Evolutionary conservation across 30 jellyfish, hydroid and myxozoan genomes (phyloP).

Genomic region (Aurelia coerulea): DNA sequence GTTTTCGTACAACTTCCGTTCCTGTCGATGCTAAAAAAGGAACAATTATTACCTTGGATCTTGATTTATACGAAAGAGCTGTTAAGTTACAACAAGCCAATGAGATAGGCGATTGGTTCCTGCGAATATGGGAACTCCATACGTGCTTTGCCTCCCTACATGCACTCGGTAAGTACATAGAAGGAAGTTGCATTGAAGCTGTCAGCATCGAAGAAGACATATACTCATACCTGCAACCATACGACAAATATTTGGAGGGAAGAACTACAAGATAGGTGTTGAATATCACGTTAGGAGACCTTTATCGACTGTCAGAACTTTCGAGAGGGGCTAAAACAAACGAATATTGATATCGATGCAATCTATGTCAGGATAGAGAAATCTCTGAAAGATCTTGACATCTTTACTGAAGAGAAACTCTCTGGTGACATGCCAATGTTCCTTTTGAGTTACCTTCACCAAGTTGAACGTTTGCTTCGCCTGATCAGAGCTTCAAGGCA

Average conservation of each 20-base stretch:
- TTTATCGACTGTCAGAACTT: no score
- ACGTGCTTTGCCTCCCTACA: conserved; percentile 49
- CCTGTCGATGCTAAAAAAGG: no score
- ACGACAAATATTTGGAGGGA: conserved; percentile 26
- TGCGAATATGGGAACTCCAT: conserved; percentile 19
- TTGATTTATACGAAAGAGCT: conserved; percentile 40
- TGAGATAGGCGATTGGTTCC: conserved; percentile 16
- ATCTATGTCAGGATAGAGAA: no score
- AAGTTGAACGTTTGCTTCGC: conserved; percentile 23
- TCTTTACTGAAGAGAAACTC: no score
- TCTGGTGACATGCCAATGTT: no score
- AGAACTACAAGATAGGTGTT: conserved; percentile 28
- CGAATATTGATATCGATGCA: no score
- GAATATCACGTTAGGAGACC: conserved; percentile 31
- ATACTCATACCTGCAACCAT: conserved; percentile 29
- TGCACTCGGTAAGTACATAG: conserved; percentile 24
- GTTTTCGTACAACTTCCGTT: no score
- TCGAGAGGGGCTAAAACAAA: no score
- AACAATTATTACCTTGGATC: conserved; percentile 41
- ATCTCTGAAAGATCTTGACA: no score
- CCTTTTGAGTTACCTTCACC: no score
- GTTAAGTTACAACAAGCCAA: conserved; percentile 16
- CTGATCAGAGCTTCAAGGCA: conserved; percentile 49
- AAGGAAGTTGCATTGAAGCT: conserved; percentile 24
- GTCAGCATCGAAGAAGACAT: conserved; percentile 22